Conservation (phyloP, 2,888 invertebrate species). For the Gnatocerus cornutus region DNA sequence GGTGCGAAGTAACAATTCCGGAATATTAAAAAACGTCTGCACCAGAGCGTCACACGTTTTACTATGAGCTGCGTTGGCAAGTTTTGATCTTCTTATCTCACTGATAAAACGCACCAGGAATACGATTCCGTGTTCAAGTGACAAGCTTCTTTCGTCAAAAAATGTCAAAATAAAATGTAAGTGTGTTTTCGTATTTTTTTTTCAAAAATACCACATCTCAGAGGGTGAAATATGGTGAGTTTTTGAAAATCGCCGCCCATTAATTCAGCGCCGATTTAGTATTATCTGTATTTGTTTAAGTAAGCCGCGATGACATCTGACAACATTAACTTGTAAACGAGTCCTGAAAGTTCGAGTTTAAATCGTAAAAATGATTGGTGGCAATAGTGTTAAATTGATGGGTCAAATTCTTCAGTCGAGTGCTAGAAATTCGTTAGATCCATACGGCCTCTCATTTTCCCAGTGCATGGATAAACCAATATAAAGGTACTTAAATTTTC, state of each 20-base stretch:
- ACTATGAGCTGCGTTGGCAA: slow-evolving; percentile 36
- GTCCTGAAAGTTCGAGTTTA: no score
- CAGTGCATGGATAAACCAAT: no score
- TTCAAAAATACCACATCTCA: slow-evolving; percentile 9
- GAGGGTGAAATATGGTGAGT: slow-evolving; percentile 14
- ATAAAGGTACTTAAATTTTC: no score
- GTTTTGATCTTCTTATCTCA: slow-evolving; percentile 48
- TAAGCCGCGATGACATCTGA: neutral
- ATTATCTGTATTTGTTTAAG: slow-evolving; percentile 7
- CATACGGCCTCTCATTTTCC: no score
- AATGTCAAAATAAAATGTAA: slow-evolving; percentile 39
- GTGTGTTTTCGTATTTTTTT: slow-evolving; percentile 12
- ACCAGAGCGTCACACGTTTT: slow-evolving; percentile 45
- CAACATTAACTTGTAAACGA: no score
- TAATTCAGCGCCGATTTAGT: neutral
- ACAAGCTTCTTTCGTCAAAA: slow-evolving; percentile 19
- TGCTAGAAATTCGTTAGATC: no score
- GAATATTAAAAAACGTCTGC: slow-evolving; percentile 47
- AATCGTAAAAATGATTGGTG: no score
- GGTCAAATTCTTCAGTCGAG: no score
- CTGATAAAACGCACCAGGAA: slow-evolving; percentile 48
- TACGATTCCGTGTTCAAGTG: slow-evolving; percentile 23
- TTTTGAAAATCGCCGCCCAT: neutral
- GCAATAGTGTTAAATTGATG: no score
- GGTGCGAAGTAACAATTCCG: slow-evolving; percentile 14